phyloP scores from a whole-genome alignment of 2,888 invertebrate genomes.

The Papilio demoleus region DNA sequence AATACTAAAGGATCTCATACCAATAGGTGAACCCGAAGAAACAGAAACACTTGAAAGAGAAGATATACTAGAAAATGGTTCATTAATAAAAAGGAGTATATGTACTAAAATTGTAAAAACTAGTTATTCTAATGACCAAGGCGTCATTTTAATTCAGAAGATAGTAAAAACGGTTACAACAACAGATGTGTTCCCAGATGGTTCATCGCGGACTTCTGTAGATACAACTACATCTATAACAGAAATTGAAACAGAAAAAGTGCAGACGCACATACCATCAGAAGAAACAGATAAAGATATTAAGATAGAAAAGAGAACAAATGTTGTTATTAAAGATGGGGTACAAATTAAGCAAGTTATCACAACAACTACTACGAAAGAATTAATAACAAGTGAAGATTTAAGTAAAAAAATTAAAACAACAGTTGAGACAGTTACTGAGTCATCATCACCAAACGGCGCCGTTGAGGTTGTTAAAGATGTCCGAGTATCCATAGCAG shows the following conservation, averaged over 20 bases:
- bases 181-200: slow-evolving; percentile 72
- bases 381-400: slow-evolving; percentile 58
- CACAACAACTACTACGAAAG: slow-evolving; percentile 72
- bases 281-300: slow-evolving; percentile 63
- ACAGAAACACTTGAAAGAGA: slow-evolving; percentile 53
- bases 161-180: slow-evolving; percentile 65
- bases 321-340: slow-evolving; percentile 57
- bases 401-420: slow-evolving; percentile 68
- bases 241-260: slow-evolving; percentile 58
- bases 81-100: slow-evolving; percentile 59
- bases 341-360: slow-evolving; percentile 65
- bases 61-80: slow-evolving; percentile 57
- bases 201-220: slow-evolving; percentile 61
- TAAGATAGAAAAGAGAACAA: slow-evolving; percentile 63
- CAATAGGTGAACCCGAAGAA: slow-evolving; percentile 55
- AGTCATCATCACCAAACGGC: slow-evolving; percentile 67
- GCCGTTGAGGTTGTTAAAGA: slow-evolving; percentile 73
- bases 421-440: slow-evolving; percentile 67
- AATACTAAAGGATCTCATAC: slow-evolving; percentile 52
- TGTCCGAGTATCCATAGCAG: slow-evolving; percentile 70
- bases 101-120: slow-evolving; percentile 62
- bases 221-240: slow-evolving; percentile 67
- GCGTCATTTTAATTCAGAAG: slow-evolving; percentile 60
- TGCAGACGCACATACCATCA: slow-evolving; percentile 54
- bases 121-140: slow-evolving; percentile 58